Evolutionary conservation across 2,888 invertebrate species (phyloP).

Genomic region (Unio delphinus): DNA sequence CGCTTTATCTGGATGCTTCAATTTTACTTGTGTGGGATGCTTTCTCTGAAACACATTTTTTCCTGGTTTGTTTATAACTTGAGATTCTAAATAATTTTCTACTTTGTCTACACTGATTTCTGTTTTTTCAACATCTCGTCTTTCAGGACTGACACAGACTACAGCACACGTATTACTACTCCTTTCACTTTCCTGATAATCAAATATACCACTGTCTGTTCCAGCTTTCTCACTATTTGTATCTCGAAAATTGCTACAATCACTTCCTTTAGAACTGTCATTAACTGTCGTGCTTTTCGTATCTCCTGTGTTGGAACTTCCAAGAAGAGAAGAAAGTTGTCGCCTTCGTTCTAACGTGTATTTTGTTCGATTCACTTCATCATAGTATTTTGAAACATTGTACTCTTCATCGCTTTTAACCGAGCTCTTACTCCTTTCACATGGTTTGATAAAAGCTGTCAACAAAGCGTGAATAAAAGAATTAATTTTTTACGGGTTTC

Average conservation of each 20-base stretch:
- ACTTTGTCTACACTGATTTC: no score
- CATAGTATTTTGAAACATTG: constrained; percentile 48
- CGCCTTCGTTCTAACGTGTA: constrained; percentile 51
- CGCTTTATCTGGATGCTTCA: no score
- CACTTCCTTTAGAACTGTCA: not conserved
- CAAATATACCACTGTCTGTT: constrained; percentile 4
- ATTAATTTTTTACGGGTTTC: not conserved
- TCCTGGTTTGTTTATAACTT: no score
- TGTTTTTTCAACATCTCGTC: no score
- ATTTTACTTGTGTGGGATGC: no score
- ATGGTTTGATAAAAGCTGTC: constrained; percentile 48
- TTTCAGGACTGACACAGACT: no score
- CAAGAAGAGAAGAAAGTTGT: constrained; percentile 46
- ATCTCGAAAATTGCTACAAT: not conserved
- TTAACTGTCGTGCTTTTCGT: constrained; percentile 7
- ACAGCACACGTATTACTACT: not conserved
- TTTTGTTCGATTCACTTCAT: constrained; percentile 49
- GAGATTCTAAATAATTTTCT: no score
- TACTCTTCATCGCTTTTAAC: constrained; percentile 32
- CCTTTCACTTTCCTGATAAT: not conserved
- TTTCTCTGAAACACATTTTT: no score
- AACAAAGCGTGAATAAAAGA: not conserved
- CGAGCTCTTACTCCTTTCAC: constrained; percentile 28
- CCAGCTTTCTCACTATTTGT: not conserved
- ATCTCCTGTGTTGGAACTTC: constrained; percentile 31